Conservation (phyloP, 2,888 invertebrate species). For the Oligia latruncula region DNA sequence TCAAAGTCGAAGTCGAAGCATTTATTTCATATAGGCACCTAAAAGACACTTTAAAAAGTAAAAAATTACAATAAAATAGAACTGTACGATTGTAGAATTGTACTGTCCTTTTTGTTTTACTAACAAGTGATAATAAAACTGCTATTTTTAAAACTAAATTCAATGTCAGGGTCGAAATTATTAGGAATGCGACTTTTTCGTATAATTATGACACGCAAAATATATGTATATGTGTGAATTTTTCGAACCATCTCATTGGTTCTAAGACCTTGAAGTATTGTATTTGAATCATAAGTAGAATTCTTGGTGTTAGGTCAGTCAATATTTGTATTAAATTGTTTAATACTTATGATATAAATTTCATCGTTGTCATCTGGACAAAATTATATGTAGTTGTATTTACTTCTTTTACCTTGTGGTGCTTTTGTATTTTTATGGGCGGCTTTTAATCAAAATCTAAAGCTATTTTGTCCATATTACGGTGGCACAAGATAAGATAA, state of each 20-base stretch:
- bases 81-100: too few species aligned
- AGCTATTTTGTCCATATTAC: too few species aligned
- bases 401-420: not conserved
- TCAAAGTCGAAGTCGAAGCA: too few species aligned
- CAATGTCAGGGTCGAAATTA: slow-evolving; percentile 34
- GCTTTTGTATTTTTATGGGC: not conserved
- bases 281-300: slow-evolving; percentile 19
- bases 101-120: not conserved
- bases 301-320: slow-evolving; percentile 3
- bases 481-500: too few species aligned
- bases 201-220: slow-evolving; percentile 13
- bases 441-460: not conserved
- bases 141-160: slow-evolving; percentile 33
- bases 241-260: slow-evolving; percentile 41
- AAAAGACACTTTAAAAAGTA: too few species aligned
- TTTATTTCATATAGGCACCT: too few species aligned
- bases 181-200: slow-evolving; percentile 22
- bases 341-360: not conserved
- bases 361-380: not conserved
- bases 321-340: slow-evolving; percentile 22
- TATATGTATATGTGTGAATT: slow-evolving; percentile 35
- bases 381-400: too few species aligned
- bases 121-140: slow-evolving; percentile 32
- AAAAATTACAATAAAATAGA: too few species aligned
- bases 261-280: slow-evolving; percentile 38